Base-by-base conservation (phyloP, 1,140 invertebrate genomes). In the Wiebesia pumilae region DNA sequence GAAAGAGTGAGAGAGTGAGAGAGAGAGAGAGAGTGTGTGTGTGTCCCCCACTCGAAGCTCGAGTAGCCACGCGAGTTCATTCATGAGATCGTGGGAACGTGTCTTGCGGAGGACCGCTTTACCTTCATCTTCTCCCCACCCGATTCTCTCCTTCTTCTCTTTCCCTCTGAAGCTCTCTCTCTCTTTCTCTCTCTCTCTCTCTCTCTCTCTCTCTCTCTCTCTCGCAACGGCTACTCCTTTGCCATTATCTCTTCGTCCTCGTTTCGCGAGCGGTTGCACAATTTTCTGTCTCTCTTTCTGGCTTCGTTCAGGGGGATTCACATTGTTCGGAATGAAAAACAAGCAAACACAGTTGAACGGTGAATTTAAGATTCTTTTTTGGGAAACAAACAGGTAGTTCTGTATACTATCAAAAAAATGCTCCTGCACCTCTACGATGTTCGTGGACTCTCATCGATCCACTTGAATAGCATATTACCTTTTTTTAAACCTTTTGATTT, bases 31-130 rank as follows among this genome's bases (percentile, higher is more conserved):
- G 87, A 84, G 86, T 67, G 40, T 30, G 80, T 83, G 40, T 67
- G 82, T 80, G 84, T 54, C 89, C 90, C 91, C 91, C 90, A 90
- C 91, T 88, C 86, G 87, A 78, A 43, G 88, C 90, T 84, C 87
- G 86, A 90, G 90, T 90, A 91, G 93, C 93, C 93, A 94, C 93
- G 93, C 93, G 93, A 94, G 92, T 94, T 94, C 93, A 94, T 94
- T 94, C 93, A 93, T 94, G 92, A 93, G 93, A 93, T 93, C 93
- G 93, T 93, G 93, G 93, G 93, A 94, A 93, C 92, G 92, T 90
- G 91, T 89, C 91, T 91, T 88, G 89, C 89, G 90, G 89, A 90
- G 91, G 88, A 89, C 88, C 88, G 88, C 88, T 88, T 87, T 71
- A 84, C 86, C 86, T 81, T 84, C 81, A 73, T 87, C 75, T 89